Base-by-base conservation (phyloP, 2,797 vertebrate species). In the Arrhamphus sclerolepis region DNA sequence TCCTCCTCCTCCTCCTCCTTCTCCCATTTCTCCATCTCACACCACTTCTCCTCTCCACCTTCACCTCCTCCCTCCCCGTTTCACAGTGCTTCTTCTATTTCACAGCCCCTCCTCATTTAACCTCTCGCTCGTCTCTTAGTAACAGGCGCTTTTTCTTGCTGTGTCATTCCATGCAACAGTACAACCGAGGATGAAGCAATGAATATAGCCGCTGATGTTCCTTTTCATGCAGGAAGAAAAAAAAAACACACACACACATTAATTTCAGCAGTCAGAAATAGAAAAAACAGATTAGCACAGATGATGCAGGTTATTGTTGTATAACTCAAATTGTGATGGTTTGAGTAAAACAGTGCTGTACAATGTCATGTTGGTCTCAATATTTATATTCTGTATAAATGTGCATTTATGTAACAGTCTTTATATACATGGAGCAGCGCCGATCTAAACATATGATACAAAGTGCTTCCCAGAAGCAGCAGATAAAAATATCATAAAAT, bases 101-200 rank as follows among this genome's bases (percentile, higher is more conserved):
- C 73, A 40, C 68, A 26, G 54, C 63, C 59, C 73, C 80, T 78
- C 77, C 77, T 74, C 62, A 19, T 78, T 84, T 77, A 65, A 73
- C 74, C 72, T 82, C 68, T 62, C 46, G 21, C 65, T 65, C 14
- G 59, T 84, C 60, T 85, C 73, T 62, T 80, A 73, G 75, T 77
- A 84, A 80, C 78, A 62, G 64, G 29, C 16, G 0, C 53, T 52
- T 66, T 71, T 76, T 83, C 70, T 68, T 78, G 83, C 86, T 83
- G 75, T 77, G 65, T 83, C 80, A 84, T 67, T 78, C 72, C 69
- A 60, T 44, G 42, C 48, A 49, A 31, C 46, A 18, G 39, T 48
- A 14, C 26, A 53, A 38, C 18, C 8, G 14, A 13, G 31, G 54
- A 43, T 42, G 9, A 18, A 1, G 49, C 31, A 62, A 19, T 38